Conservation (phyloP, 2,797 vertebrate species). For the Myotis pilosus region DNA sequence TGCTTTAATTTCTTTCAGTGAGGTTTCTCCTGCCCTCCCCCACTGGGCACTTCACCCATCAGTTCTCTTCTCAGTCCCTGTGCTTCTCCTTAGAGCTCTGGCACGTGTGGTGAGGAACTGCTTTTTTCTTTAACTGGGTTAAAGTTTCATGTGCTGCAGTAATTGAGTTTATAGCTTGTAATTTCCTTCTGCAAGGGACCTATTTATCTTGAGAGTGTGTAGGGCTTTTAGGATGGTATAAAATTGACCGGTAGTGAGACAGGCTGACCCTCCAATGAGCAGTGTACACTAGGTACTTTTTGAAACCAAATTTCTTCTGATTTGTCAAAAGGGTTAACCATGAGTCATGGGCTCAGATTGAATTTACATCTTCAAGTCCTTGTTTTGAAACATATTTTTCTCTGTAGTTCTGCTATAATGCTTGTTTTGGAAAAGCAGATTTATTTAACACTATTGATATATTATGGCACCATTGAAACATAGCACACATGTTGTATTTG, state of each 20-base stretch:
- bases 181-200: not conserved
- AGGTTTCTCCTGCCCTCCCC: not conserved
- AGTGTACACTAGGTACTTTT: not conserved
- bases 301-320: constrained; percentile 14
- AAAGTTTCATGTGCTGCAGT: constrained; percentile 29
- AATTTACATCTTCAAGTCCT: not conserved
- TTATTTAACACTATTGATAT: not conserved
- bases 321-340: constrained; percentile 17
- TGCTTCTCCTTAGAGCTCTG: constrained; percentile 14
- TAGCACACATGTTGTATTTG: not conserved
- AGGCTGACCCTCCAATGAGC: not conserved
- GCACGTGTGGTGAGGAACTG: not conserved
- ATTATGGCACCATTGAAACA: not conserved
- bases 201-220: constrained; percentile 34
- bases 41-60: not conserved
- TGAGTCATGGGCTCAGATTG: not conserved
- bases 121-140: constrained; percentile 49
- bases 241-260: not conserved
- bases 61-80: not conserved
- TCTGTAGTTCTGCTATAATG: not conserved
- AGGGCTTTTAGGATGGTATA: constrained; percentile 20
- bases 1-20: not conserved
- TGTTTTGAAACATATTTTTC: not conserved
- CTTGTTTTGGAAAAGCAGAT: constrained; percentile 6
- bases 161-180: not conserved